A percentile compares a stretch with the other conserved stretches of the same genome.
Conservation (phyloP, 2,797 vertebrate genomes). For the Rhinatrema bivittatum region DNA sequence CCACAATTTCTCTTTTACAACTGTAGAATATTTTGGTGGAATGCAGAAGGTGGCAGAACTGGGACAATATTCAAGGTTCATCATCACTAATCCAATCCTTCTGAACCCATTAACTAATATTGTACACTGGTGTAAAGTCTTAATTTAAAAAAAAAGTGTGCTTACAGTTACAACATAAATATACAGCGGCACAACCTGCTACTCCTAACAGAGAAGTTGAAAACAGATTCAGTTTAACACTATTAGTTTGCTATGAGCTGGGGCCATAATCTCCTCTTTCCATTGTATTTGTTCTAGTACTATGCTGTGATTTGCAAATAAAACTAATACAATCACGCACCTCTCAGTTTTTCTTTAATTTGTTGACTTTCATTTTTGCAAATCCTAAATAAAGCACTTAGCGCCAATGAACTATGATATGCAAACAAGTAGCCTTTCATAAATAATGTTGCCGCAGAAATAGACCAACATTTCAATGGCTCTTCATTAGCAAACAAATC, state of each 20-base stretch:
- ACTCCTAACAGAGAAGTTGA: slow-evolving; percentile 21
- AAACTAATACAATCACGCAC: slow-evolving; percentile 40
- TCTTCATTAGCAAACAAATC: slow-evolving; percentile 83
- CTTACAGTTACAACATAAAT: too few species aligned
- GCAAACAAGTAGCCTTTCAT: slow-evolving; percentile 64
- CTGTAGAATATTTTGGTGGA: too few species aligned
- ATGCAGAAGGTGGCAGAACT: too few species aligned
- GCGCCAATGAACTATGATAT: slow-evolving; percentile 54
- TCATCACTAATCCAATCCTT: too few species aligned
- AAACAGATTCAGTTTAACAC: slow-evolving; percentile 19
- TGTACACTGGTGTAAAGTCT: too few species aligned
- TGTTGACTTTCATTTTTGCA: slow-evolving; percentile 63
- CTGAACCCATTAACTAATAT: too few species aligned
- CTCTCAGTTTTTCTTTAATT: slow-evolving; percentile 38
- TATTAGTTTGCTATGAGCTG: slow-evolving; percentile 21
- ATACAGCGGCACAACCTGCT: not conserved
- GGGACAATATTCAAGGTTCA: too few species aligned
- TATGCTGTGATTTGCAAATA: slow-evolving; percentile 43
- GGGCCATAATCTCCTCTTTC: slow-evolving; percentile 19
- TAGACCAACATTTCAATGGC: slow-evolving; percentile 76
- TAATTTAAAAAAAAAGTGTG: too few species aligned
- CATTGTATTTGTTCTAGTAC: too few species aligned
- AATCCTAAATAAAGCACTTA: slow-evolving; percentile 57
- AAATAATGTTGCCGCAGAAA: slow-evolving; percentile 72
- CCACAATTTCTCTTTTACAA: too few species aligned